phyloP scores from a whole-genome alignment of 1,140 invertebrate genomes.

The Aculops lycopersici region DNA sequence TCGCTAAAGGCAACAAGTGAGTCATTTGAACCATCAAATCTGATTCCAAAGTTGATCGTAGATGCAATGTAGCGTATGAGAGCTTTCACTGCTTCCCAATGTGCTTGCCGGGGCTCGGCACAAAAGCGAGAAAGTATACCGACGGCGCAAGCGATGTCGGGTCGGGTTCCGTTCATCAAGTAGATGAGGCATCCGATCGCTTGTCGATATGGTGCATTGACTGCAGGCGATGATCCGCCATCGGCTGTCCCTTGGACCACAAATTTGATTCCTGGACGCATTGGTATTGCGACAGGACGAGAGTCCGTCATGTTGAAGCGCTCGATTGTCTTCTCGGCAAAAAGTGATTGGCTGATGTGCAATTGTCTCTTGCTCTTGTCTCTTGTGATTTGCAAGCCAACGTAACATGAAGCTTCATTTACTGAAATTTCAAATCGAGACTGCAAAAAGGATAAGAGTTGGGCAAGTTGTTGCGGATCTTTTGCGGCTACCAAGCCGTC shows the following conservation, averaged over 20 bases:
- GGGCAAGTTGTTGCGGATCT: not conserved
- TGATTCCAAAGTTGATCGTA: slow-evolving; percentile 9
- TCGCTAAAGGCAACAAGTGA: slow-evolving; percentile 2
- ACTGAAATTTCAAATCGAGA: not conserved
- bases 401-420: not conserved
- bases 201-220: slow-evolving; percentile 10
- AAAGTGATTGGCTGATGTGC: not conserved
- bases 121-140: slow-evolving; percentile 7
- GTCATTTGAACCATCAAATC: no score
- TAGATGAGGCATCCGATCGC: slow-evolving; percentile 7
- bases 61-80: slow-evolving; percentile 13
- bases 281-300: slow-evolving; percentile 11
- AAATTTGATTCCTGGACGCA: no score
- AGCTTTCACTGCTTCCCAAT: slow-evolving; percentile 12
- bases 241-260: no score
- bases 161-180: slow-evolving; percentile 6
- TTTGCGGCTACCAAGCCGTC: slow-evolving; percentile 3
- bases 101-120: slow-evolving; percentile 6
- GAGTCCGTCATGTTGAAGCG: slow-evolving; percentile 12
- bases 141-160: slow-evolving; percentile 10
- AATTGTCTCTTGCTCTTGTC: slow-evolving; percentile 1
- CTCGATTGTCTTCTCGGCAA: not conserved
- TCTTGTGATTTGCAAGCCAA: slow-evolving; percentile 1
- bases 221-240: no score
- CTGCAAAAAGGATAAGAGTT: not conserved